Conservation (phyloP, 2,113 vertebrate species). For the Ptilorrhoa leucosticta region DNA sequence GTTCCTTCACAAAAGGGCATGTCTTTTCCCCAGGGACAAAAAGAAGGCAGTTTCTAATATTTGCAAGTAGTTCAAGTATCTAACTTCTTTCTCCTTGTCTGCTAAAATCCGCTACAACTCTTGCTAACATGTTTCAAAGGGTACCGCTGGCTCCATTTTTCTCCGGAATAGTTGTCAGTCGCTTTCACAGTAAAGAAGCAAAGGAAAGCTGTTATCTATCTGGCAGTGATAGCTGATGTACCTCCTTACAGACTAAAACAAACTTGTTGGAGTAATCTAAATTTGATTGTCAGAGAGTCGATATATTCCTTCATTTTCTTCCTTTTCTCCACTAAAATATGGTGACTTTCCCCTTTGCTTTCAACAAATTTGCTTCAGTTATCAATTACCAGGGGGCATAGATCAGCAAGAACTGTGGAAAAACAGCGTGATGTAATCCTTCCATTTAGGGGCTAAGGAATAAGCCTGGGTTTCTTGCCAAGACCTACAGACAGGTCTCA, state of each 20-base stretch:
- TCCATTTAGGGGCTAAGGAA: not conserved
- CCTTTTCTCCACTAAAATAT: not conserved
- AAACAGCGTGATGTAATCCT: not conserved
- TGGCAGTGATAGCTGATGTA: not conserved
- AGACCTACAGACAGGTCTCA: not conserved
- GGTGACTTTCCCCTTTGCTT: not conserved
- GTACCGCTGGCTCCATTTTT: not conserved
- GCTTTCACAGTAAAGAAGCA: accelerated
- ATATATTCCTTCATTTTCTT: not conserved
- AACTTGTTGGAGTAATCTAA: not conserved
- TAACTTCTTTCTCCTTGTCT: not conserved
- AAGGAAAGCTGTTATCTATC: not conserved
- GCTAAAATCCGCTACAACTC: not conserved
- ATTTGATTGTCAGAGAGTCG: not conserved
- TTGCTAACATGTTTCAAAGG: not conserved
- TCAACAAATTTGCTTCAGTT: not conserved
- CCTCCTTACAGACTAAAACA: not conserved
- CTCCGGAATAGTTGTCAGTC: not conserved
- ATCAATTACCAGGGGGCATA: not conserved
- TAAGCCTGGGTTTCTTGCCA: not conserved
- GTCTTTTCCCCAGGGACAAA: not conserved
- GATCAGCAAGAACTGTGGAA: not conserved
- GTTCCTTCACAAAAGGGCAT: not conserved
- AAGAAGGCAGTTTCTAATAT: not conserved
- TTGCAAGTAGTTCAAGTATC: not conserved